phyloP scores from a whole-genome alignment of 2,797 vertebrate genomes.

The Sphaeramia orbicularis region DNA sequence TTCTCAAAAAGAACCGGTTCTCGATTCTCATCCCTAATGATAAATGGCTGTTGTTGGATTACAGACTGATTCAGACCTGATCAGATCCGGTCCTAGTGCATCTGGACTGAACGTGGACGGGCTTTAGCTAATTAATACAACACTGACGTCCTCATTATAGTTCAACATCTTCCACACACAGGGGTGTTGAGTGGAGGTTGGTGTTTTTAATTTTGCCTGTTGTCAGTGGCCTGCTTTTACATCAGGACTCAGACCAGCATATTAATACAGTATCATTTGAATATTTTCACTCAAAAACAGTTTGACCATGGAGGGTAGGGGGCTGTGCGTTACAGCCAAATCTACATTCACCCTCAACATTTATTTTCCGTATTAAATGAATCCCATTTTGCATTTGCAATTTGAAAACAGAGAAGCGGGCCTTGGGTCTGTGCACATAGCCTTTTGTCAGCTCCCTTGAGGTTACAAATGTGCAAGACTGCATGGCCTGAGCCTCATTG shows the following conservation, averaged over 20 bases:
- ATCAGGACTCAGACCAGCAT: conserved; percentile 8
- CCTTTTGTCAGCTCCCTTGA: conserved; percentile 44
- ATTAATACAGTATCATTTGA: conserved; percentile 9
- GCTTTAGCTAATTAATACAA: conserved; percentile 54
- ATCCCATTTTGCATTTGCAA: conserved; percentile 25
- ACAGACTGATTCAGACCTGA: not conserved
- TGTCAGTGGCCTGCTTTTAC: conserved; percentile 9
- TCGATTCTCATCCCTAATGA: too few relatives aligned
- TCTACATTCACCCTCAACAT: conserved; percentile 16
- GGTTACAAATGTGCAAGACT: conserved; percentile 55
- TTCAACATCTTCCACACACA: conserved; percentile 17
- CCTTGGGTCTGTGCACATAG: conserved; percentile 20
- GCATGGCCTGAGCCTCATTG: conserved; percentile 45
- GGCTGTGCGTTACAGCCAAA: not conserved
- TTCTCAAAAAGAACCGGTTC: too few relatives aligned
- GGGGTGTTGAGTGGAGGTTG: conserved; percentile 30
- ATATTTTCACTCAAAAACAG: not conserved
- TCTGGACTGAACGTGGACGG: conserved; percentile 44
- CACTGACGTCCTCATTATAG: conserved; percentile 9
- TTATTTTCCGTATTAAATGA: conserved; percentile 35
- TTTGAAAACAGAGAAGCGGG: conserved; percentile 32
- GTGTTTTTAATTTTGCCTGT: conserved; percentile 6
- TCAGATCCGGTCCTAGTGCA: conserved; percentile 13
- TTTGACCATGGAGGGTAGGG: conserved; percentile 14
- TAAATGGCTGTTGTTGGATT: conserved; percentile 11